These are phyloP conservation scores for Herpailurus yagouaroundi DNA, from an alignment of 2,113 vertebrate genomes.

Conservation along the genomic window DNA sequence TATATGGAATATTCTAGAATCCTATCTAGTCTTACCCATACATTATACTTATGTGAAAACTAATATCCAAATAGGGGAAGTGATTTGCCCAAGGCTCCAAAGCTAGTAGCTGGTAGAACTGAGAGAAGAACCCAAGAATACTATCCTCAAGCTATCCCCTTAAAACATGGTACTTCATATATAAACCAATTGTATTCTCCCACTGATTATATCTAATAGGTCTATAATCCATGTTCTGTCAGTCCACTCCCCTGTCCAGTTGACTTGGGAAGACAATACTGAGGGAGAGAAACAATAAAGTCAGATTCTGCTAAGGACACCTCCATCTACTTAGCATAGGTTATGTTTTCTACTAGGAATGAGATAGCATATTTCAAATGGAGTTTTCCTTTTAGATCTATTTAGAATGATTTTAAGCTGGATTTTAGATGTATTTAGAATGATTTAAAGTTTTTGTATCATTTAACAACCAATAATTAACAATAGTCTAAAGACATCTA, in stretches of 20 bases:
- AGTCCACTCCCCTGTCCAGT: background rate
- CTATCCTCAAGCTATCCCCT: background rate
- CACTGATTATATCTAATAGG: background rate
- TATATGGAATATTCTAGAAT: constrained; percentile 26
- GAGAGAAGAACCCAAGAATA: background rate
- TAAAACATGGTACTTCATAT: background rate
- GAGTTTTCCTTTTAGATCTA: constrained; percentile 33
- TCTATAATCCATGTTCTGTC: background rate
- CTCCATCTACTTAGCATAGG: background rate
- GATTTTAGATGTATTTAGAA: constrained; percentile 2
- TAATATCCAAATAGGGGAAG: background rate
- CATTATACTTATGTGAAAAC: constrained; percentile 13
- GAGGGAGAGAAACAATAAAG: constrained; percentile 8
- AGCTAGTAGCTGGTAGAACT: constrained; percentile 8
- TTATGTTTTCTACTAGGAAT: constrained; percentile 39
- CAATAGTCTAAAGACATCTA: background rate
- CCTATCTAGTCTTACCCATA: background rate
- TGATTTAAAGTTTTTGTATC: constrained; percentile 54
- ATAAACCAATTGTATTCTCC: background rate
- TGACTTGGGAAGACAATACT: constrained; percentile 6
- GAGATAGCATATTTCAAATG: constrained; percentile 32
- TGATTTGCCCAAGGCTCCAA: background rate
- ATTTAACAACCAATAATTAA: constrained; percentile 25
- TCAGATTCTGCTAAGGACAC: constrained; percentile 25
- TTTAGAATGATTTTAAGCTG: background rate